Percentiles rank a stretch among this genome's conserved stretches.
Evolutionary conservation across 2,797 vertebrate genomes (phyloP).

Genomic region (Philypnodon macrostomus): DNA sequence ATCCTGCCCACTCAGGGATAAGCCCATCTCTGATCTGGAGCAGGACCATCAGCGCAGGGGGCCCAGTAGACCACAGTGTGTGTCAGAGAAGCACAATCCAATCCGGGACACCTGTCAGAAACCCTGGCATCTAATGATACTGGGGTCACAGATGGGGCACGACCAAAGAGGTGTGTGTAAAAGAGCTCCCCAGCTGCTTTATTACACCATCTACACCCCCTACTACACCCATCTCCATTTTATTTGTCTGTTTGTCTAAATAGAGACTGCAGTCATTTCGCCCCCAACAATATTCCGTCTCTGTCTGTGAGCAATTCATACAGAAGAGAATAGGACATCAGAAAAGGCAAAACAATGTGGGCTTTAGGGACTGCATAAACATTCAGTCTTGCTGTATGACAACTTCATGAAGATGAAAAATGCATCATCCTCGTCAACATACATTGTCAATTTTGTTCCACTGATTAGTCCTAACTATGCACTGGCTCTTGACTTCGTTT

Average conservation of each 20-base stretch:
- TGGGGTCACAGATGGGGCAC: slow-evolving; percentile 54
- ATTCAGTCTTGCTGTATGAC: no score
- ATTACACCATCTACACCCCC: slow-evolving; percentile 30
- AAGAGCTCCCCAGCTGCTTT: slow-evolving; percentile 45
- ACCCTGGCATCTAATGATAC: slow-evolving; percentile 33
- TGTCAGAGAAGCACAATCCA: slow-evolving; percentile 49
- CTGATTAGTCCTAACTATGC: no score
- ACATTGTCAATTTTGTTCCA: no score
- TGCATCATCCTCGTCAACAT: no score
- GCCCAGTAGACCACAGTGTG: slow-evolving; percentile 30
- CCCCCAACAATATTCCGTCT: neutral
- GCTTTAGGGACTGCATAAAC: neutral
- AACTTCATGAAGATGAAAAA: no score
- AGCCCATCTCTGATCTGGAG: slow-evolving; percentile 22
- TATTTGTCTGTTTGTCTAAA: slow-evolving; percentile 12
- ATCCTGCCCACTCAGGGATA: slow-evolving; percentile 26
- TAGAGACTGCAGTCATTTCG: slow-evolving; percentile 2
- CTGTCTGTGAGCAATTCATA: neutral
- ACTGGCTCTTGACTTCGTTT: no score
- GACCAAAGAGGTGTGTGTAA: slow-evolving; percentile 52
- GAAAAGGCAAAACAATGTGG: neutral
- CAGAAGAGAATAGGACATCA: neutral
- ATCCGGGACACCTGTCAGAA: slow-evolving; percentile 44
- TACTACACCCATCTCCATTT: slow-evolving; percentile 15
- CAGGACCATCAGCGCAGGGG: slow-evolving; percentile 7